Percentiles rank a stretch among this genome's conserved stretches.
Evolutionary conservation across 1,140 invertebrate genomes (phyloP).

Genomic region (Mactra quadrangularis): DNA sequence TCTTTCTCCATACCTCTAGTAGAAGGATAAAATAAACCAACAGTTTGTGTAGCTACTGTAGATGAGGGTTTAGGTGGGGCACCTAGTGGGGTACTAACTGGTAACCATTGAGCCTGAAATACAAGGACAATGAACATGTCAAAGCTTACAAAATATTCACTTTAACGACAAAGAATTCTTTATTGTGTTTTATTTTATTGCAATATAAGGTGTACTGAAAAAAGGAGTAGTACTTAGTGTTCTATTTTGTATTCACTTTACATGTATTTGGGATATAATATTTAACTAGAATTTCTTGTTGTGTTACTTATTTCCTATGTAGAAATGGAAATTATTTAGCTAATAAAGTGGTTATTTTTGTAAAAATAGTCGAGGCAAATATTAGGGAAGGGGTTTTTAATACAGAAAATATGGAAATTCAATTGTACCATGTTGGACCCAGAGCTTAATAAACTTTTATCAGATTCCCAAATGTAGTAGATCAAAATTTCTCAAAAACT

Average conservation of each 20-base stretch:
- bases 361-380: no score
- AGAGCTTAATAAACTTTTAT: no score
- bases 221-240: background rate
- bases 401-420: no score
- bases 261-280: no score
- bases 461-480: no score
- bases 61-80: slow-evolving; percentile 51
- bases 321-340: no score
- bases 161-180: background rate
- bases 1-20: slow-evolving; percentile 77
- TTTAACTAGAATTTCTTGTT: no score
- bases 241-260: background rate
- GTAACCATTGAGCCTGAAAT: slow-evolving; percentile 70
- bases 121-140: background rate
- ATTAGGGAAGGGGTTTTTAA: no score
- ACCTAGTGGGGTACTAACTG: slow-evolving; percentile 67
- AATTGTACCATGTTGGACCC: no score
- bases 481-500: no score
- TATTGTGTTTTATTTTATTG: background rate
- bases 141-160: background rate
- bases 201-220: background rate
- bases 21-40: slow-evolving; percentile 83
- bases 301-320: no score
- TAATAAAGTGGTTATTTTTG: no score
- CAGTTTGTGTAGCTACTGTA: slow-evolving; percentile 79